Evolutionary conservation across 2,888 invertebrate genomes (phyloP), one percentile per base, ranked within the genome.

Genomic region (Creontiades dilutus): DNA sequence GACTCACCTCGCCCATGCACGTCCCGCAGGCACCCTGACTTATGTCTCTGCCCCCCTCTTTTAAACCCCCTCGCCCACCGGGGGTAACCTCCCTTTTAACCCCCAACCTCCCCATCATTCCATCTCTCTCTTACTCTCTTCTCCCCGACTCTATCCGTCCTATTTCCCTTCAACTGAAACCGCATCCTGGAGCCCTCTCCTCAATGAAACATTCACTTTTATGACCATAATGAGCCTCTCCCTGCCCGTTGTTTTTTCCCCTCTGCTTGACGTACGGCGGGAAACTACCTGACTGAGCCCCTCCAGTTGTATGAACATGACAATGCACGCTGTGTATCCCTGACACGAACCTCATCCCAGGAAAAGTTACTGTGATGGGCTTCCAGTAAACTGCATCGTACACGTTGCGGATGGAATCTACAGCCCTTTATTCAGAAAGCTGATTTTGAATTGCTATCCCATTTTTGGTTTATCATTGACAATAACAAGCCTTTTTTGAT

Each of bases 201-300:
- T 76, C 86, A 68, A 86, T 86, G 86, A 86, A 86, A 86, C 86
- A 86, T 86, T 86, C 86, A 86, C 68, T 86, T 86, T 86, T 86
- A 86, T 86, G 86, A 23, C 76, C 46, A 75, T 86, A 86, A 86
- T 86, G 86, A 86, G 75, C 52, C 55, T 16, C 82, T 3, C 27
- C 82, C 52, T 16, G 23, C 37, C 16, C 81, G 5, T n/a, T 19
- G 47, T 82, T 47, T 55, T 23, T 27, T 82, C 48, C 48, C 82
- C 37, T 37, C 37, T 37, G 37, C 57, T 57, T n/a, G 57, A 57
- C 57, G 16, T 68, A 68, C 68, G 23, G 9, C 4, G 68, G 68
- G 5, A 23, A 68, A 68, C 68, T 68, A 68, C 68, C 37, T 57
- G 23, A 68, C 68, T 68, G 68, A 27, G 23, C 23, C 23, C 68